Conservation (phyloP, 2,888 invertebrate genomes). For the Calameuta filiformis region DNA sequence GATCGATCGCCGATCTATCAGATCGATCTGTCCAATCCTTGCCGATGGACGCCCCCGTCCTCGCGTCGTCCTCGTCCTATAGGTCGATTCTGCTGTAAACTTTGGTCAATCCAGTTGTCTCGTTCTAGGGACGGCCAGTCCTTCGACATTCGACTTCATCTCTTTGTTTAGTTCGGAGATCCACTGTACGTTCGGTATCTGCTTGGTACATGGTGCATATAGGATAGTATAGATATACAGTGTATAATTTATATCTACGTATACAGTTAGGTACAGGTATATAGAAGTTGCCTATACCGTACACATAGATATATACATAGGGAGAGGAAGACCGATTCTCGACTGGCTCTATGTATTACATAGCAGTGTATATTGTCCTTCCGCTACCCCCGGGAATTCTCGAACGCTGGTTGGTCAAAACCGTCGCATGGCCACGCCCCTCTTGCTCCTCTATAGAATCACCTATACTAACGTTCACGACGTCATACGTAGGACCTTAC, state of each 20-base stretch:
- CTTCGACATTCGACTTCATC: slow-evolving; percentile 50
- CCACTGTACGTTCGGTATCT: background rate
- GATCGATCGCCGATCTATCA: background rate
- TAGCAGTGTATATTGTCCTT: slow-evolving; percentile 60
- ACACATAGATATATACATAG: slow-evolving; percentile 23
- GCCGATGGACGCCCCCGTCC: background rate
- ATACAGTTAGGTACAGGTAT: background rate
- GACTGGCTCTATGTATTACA: background rate
- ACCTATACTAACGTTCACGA: slow-evolving; percentile 33
- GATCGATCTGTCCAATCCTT: background rate
- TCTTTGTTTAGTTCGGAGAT: slow-evolving; percentile 33
- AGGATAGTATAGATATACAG: background rate
- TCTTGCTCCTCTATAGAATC: slow-evolving; percentile 44
- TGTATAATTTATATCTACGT: background rate
- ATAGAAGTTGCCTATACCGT: background rate
- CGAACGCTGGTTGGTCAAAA: slow-evolving; percentile 61
- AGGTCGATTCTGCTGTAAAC: background rate
- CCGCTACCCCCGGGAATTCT: slow-evolving; percentile 52
- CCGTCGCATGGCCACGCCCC: slow-evolving; percentile 56
- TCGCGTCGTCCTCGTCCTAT: background rate
- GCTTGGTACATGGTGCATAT: background rate
- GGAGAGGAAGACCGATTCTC: background rate
- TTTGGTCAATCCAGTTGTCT: background rate
- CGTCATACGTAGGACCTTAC: background rate
- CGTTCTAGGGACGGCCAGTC: background rate